Percentiles rank a stretch among this genome's conserved stretches.
phyloP scores from a whole-genome alignment of 2,888 invertebrate genomes.

The Hirtodrosophila trivittata region DNA sequence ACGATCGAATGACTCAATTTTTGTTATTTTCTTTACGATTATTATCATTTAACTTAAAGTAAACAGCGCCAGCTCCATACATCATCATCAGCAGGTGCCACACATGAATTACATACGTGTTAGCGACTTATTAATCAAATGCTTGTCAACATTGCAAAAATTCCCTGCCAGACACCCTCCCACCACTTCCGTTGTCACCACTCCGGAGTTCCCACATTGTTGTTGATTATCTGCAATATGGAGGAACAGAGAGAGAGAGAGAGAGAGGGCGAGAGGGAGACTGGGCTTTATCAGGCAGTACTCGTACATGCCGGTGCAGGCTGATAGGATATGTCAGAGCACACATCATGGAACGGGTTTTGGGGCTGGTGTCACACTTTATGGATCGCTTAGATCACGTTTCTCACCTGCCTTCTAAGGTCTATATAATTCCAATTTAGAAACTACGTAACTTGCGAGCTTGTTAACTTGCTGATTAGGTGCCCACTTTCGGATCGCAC shows the following conservation, averaged over 20 bases:
- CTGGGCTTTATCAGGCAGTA: slow-evolving; percentile 40
- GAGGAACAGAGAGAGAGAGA: slow-evolving; percentile 48
- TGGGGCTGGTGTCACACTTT: slow-evolving; percentile 45
- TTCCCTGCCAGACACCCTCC: slow-evolving; percentile 2
- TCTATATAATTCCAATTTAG: slow-evolving; percentile 29
- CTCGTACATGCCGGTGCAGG: slow-evolving; percentile 44
- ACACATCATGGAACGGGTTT: background rate
- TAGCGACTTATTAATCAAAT: slow-evolving; percentile 61
- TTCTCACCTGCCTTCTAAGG: slow-evolving; percentile 11
- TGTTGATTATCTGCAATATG: slow-evolving; percentile 40
- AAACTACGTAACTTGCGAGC: slow-evolving; percentile 34
- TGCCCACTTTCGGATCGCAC: slow-evolving; percentile 4
- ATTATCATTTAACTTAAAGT: too few relatives aligned
- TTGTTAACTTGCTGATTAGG: slow-evolving; percentile 16
- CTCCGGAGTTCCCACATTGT: slow-evolving; percentile 38
- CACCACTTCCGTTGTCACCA: slow-evolving; percentile 23
- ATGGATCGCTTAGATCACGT: slow-evolving; percentile 50
- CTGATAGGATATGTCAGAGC: slow-evolving; percentile 42
- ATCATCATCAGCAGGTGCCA: slow-evolving; percentile 42
- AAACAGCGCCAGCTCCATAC: slow-evolving; percentile 17
- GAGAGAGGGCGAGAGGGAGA: background rate
- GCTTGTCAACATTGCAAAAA: slow-evolving; percentile 70
- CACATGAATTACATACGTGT: slow-evolving; percentile 52
- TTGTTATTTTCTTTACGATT: too few relatives aligned
- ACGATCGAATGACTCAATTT: too few relatives aligned